Conservation (phyloP, 1,140 invertebrate species). For the Caenorhabditis inopinata region DNA sequence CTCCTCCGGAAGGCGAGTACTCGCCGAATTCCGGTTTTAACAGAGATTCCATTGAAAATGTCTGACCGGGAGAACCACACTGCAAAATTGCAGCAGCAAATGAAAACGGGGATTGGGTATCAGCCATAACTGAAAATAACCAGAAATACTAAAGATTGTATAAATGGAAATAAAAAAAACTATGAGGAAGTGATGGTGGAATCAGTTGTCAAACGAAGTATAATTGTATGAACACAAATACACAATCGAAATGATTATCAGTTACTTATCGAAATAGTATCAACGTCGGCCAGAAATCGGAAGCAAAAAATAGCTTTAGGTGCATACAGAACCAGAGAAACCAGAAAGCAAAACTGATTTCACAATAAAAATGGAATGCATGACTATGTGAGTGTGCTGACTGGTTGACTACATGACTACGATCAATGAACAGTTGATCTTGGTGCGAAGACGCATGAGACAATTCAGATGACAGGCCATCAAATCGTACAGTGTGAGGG, state of each 20-base stretch:
- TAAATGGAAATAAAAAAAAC: neutral
- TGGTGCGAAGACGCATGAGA: neutral
- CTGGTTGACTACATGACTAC: slow-evolving; percentile 28
- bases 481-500: slow-evolving; percentile 16
- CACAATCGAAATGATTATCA: neutral
- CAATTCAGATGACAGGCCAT: slow-evolving; percentile 32
- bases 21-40: slow-evolving; percentile 36
- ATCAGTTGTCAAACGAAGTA: no score
- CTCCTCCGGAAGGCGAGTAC: neutral
- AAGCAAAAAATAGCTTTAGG: neutral
- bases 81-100: slow-evolving; percentile 1
- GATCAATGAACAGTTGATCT: slow-evolving; percentile 27
- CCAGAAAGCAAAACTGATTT: slow-evolving; percentile 29
- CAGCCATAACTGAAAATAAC: slow-evolving; percentile 8
- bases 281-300: neutral
- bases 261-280: neutral
- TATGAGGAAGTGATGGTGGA: neutral
- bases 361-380: slow-evolving; percentile 15
- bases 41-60: slow-evolving; percentile 37
- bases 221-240: no score
- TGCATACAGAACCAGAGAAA: neutral
- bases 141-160: neutral
- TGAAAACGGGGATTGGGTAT: slow-evolving; percentile 20
- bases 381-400: slow-evolving; percentile 7
- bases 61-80: neutral